Percentiles rank a stretch among this genome's conserved stretches.
These are phyloP conservation scores for Mastigias papua DNA, from an alignment of 30 jellyfish, hydroid and myxozoan species.

Conservation along the genomic window DNA sequence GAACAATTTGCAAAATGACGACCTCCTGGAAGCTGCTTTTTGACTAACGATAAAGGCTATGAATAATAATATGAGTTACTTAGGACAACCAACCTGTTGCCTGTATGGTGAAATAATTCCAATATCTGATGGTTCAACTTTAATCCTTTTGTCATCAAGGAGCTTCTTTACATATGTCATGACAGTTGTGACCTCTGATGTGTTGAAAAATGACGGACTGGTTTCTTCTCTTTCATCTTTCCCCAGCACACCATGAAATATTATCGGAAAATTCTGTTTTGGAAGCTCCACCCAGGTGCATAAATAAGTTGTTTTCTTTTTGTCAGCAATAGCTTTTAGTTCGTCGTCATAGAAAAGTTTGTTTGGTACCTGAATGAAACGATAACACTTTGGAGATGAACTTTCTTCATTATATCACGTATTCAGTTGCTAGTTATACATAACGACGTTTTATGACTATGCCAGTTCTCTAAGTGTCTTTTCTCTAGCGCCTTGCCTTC, in stretches of 20 bases:
- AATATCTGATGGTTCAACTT: constrained; percentile 61
- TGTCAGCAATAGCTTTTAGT: constrained; percentile 74
- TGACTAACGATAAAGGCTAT: no score
- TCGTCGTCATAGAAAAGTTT: constrained; percentile 78
- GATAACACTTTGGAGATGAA: no score
- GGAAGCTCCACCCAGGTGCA: constrained; percentile 48
- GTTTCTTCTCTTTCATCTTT: constrained; percentile 83
- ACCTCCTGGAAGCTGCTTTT: no score
- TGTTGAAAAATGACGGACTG: constrained; percentile 93
- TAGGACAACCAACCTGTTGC: constrained; percentile 66
- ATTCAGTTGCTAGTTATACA: no score
- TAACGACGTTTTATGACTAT: no score
- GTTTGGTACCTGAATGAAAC: constrained; percentile 75
- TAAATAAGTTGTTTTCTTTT: constrained; percentile 5
- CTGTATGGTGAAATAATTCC: constrained; percentile 91
- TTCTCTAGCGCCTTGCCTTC: no score
- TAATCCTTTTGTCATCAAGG: not conserved
- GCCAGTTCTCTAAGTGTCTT: no score
- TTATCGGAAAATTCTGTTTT: constrained; percentile 41
- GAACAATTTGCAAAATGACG: no score
- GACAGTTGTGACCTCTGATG: constrained; percentile 82
- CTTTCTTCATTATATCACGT: no score
- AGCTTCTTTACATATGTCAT: constrained; percentile 62
- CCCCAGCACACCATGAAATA: constrained; percentile 88
- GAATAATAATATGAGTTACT: not conserved